Conservation (phyloP, 2,113 vertebrate genomes). For the Pipra filicauda region DNA sequence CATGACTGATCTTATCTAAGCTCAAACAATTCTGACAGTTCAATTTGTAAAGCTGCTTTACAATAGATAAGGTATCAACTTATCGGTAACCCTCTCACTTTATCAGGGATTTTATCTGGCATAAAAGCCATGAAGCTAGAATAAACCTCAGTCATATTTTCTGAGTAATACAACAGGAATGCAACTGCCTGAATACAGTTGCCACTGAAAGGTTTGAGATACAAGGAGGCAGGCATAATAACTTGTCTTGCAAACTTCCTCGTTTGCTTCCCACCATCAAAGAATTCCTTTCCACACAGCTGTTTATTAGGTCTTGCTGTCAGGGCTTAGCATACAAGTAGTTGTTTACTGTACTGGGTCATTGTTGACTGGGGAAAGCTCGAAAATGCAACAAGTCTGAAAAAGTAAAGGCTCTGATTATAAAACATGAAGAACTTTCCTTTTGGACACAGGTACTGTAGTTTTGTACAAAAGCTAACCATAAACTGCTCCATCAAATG, state of each 20-base stretch:
- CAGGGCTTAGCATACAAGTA: neutral
- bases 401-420: neutral
- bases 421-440: neutral
- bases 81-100: neutral
- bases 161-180: neutral
- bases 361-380: neutral
- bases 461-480: neutral
- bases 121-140: neutral
- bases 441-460: neutral
- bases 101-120: neutral
- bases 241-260: neutral
- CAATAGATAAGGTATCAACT: neutral
- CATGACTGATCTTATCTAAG: neutral
- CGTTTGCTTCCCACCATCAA: neutral
- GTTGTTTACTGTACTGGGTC: neutral
- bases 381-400: neutral
- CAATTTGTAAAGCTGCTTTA: neutral
- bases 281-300: neutral
- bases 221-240: neutral
- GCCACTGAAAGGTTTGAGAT: neutral
- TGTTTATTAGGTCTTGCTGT: neutral
- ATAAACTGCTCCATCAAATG: neutral
- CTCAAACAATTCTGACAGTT: neutral
- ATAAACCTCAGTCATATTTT: neutral
- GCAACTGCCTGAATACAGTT: neutral